phyloP scores from a whole-genome alignment of 2,113 vertebrate genomes.

The Trichomycterus rosablanca region DNA sequence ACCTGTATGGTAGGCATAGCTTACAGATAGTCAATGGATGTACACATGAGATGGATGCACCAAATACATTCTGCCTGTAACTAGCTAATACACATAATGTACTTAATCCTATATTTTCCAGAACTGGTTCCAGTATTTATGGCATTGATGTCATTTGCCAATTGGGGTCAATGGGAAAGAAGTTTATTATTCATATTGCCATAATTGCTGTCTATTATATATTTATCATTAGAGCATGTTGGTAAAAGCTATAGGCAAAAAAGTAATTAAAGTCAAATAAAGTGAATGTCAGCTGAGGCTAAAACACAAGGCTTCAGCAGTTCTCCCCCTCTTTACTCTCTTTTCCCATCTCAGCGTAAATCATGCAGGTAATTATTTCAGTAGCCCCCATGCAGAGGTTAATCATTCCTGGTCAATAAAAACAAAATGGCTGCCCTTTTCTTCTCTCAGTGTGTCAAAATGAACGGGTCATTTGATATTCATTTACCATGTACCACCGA shows the following conservation, averaged over 20 bases:
- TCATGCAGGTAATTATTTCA: conserved; percentile 52
- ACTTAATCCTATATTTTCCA: conserved; percentile 36
- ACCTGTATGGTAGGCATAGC: too few relatives aligned
- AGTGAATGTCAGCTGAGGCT: conserved; percentile 36
- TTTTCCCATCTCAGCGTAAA: conserved; percentile 42
- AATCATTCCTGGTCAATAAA: conserved; percentile 60
- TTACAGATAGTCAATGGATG: too few relatives aligned
- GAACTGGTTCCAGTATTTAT: conserved; percentile 34
- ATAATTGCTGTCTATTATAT: conserved; percentile 32
- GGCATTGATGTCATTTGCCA: conserved; percentile 32
- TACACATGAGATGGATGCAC: too few relatives aligned
- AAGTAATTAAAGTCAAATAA: conserved; percentile 43
- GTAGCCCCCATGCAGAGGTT: conserved; percentile 46
- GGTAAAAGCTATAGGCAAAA: conserved; percentile 37
- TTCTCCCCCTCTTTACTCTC: conserved; percentile 22
- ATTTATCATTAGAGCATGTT: conserved; percentile 41
- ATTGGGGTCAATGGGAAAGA: conserved; percentile 27
- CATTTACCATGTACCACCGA: conserved; percentile 52
- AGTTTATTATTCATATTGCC: conserved; percentile 36
- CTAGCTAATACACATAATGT: conserved; percentile 28
- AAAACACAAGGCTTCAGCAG: conserved; percentile 37
- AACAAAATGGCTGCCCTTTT: conserved; percentile 56
- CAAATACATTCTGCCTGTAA: too few relatives aligned
- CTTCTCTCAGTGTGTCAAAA: conserved; percentile 27
- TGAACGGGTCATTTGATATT: conserved; percentile 43